Evolutionary conservation across 2,888 invertebrate genomes (phyloP).

Genomic region (Ptilodon capucinus): DNA sequence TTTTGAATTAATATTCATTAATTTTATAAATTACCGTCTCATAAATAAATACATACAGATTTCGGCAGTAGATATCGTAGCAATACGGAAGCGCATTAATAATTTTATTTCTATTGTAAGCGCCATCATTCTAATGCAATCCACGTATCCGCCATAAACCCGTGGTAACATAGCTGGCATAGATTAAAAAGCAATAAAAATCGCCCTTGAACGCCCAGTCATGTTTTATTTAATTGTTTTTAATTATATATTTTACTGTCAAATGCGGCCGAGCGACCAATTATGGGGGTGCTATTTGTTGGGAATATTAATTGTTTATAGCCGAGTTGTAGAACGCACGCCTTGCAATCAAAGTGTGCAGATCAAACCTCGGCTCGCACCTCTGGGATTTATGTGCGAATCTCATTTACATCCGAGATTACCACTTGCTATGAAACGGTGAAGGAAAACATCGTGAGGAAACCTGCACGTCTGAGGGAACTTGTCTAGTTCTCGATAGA

Average conservation of each 20-base stretch:
- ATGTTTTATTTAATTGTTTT: slow-evolving; percentile 15
- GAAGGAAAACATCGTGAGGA: too few species aligned
- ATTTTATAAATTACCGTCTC: not conserved
- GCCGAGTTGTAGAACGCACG: too few species aligned
- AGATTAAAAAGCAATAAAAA: slow-evolving; percentile 61
- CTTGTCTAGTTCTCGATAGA: too few species aligned
- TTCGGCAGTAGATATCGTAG: not conserved
- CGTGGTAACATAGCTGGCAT: slow-evolving; percentile 46
- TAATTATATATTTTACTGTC: slow-evolving; percentile 28
- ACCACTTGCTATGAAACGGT: too few species aligned
- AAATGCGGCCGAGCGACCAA: not conserved
- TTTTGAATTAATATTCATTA: too few species aligned
- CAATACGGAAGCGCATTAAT: not conserved
- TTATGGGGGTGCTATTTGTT: slow-evolving; percentile 18
- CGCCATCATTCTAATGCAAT: slow-evolving; percentile 25
- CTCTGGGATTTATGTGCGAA: too few species aligned
- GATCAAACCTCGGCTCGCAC: too few species aligned
- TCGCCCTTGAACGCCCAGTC: slow-evolving; percentile 45
- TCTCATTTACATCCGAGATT: too few species aligned
- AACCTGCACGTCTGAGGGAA: too few species aligned
- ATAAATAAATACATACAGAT: not conserved
- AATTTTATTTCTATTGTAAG: slow-evolving; percentile 6
- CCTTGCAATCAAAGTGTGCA: too few species aligned
- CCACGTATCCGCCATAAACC: slow-evolving; percentile 24
- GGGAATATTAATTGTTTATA: slow-evolving; percentile 15